Base-by-base conservation (phyloP, 2,113 vertebrate genomes). In the Channa maculata region DNA sequence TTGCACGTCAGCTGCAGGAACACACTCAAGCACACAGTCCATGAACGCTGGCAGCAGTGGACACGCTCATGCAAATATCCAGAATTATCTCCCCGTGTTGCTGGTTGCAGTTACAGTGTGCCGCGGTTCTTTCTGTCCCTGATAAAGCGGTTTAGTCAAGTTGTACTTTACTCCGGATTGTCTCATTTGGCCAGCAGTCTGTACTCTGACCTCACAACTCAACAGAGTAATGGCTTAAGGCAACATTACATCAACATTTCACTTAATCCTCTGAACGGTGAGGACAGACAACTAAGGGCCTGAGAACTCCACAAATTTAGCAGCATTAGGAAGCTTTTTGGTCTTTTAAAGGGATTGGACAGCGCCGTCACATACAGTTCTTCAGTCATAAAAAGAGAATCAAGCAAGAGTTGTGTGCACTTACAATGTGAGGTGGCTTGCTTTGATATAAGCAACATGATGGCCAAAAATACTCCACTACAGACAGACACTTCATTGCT, bases 101-200 rank as follows among this genome's bases (percentile, higher is more conserved):
- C 51, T 33, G 48, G 24, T 24, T 24, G 24, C 24, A 24, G n/a
- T n/a, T n/a, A 36, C 14, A 60, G 13, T 9, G 12, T 14, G 41
- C 9, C 0, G 44, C 5, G 3, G 34, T 54, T 50, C 10, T 36
- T 46, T 43, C 36, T 13, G 34, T 12, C 34, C 14, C 53, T 45
- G 72, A 87, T 88, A 75, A 85, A 67, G 41, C 34, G 3, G 34
- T 9, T 24, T 72, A 78, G 79, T 80, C 83, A 8, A 51, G 5
- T 8, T 90, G 87, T 69, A 87, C 83, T 88, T 92, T 88, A 82
- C 62, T 67, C 77, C 43, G 3, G 9, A 38, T 1, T 59, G 74
- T 69, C 59, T 77, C 52, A 43, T 48, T n/a, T 3, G 24, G 54
- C 75, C 38, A 49, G 5, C 10, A 3, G 48, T 15, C 37, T 85